Base-by-base conservation (phyloP, 37 sponge, comb jelly and placozoan species). In the Spongia lamella region DNA sequence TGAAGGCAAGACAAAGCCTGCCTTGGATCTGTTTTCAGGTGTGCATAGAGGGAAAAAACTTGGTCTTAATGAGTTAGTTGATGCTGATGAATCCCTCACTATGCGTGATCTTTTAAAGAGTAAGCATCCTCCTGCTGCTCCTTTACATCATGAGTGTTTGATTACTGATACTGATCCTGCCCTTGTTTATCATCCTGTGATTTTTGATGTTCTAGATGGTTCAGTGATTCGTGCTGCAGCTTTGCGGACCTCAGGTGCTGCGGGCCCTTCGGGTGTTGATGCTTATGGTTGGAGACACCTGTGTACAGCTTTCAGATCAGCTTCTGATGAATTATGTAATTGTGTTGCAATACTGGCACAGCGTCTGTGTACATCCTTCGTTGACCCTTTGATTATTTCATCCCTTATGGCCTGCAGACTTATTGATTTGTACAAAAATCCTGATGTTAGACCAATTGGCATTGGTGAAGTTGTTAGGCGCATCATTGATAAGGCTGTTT, bases 381-480 rank as follows among this genome's bases (percentile, higher is more conserved):
- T 75, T 1, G 75, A 75, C 50, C 75, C 75, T 2, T 27, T 5
- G 24, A 25, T 7, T 5, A 60, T 59, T 27, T 53, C 73, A 31
- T 59, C 73, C 5, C 58, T 72, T 4, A 57, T 72, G 36, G 73
- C 73, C n/a, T 72, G 73, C 36, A 31, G 26, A 5, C 73, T 72
- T 21, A 72, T 55, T 54, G 73, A 34, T 9, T 59, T 72, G 36
- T 13, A 72, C 33, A 72, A 72, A 39, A n/a, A n/a, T n/a, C n/a
- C n/a, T n/a, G n/a, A n/a, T n/a, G n/a, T n/a, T n/a, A n/a, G n/a
- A n/a, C n/a, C n/a, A 20, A 86, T 86, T 27, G 87, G 84, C 20
- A 50, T 88, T 66, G 79, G 84, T 32, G 89, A 88, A 38, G 78
- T 77, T 31, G 38, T 69, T n/a, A 31, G 84, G 0, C 61, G 78